These are phyloP conservation scores for Acleris cristana DNA, from an alignment of 2,888 invertebrate genomes.

Conservation along the genomic window DNA sequence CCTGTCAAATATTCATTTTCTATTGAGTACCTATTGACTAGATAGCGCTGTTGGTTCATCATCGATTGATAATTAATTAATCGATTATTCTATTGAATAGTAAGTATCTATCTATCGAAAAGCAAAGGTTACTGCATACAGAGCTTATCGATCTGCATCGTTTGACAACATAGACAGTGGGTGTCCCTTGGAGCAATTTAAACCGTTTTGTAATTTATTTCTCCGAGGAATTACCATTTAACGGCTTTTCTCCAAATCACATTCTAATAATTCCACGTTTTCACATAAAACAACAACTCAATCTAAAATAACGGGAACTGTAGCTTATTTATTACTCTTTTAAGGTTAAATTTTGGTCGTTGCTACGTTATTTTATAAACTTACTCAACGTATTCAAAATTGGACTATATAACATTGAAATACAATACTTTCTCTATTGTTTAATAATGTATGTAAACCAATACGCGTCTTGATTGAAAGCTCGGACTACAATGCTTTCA, in stretches of 20 bases:
- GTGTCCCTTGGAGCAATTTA: background rate
- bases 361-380: background rate
- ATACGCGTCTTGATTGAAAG: constrained; percentile 67
- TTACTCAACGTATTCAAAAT: background rate
- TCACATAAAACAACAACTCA: constrained; percentile 16
- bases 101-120: too few species aligned
- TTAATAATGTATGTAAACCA: constrained; percentile 41
- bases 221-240: constrained; percentile 22
- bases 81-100: too few species aligned
- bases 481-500: constrained; percentile 47
- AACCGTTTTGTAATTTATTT: constrained; percentile 13
- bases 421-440: constrained; percentile 41
- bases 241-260: constrained; percentile 30
- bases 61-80: too few species aligned
- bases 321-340: constrained; percentile 14
- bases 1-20: too few species aligned
- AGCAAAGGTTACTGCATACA: too few species aligned
- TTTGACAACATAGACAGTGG: too few species aligned
- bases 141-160: too few species aligned
- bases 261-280: constrained; percentile 29
- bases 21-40: too few species aligned
- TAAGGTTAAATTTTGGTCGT: constrained; percentile 19
- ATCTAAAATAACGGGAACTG: constrained; percentile 13
- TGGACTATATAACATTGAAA: constrained; percentile 15
- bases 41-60: too few species aligned